Base-by-base conservation (phyloP, 2,888 invertebrate genomes). In the Panopea generosa region DNA sequence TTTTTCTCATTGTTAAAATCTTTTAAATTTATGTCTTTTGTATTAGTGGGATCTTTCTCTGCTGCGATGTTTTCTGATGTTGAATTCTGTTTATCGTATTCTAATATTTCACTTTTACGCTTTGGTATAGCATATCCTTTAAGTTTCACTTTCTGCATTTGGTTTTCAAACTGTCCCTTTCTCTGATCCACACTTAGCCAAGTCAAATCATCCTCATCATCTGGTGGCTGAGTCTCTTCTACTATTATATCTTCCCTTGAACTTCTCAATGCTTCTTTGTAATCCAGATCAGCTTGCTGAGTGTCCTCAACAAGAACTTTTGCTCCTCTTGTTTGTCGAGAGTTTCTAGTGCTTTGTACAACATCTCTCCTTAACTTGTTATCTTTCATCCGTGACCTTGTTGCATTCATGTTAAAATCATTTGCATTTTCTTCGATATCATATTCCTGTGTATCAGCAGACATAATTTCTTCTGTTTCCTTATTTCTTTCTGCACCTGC, bases 221-320 rank as follows among this genome's bases (percentile, higher is more conserved):
- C 66, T 3, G 50, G 26, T 24, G 2, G 7, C 24, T 75, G 69
- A 1, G 66, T 66, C 43, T 69, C 75, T 43, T 26, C 47, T 1
- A 69, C 33, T 16, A 69, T 29, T 20, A 40, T 47, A 9, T 60
- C 61, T n/a, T 22, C 18, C 22, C 61, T 43, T 0, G 47, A 29
- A 24, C 38, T 40, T 4, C 20, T 53, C 20, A 45, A 1, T 22
- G 43, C 55, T 29, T 49, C 49, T 11, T 66, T 26, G 20, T 52
- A 18, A 38, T 65, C 69, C 16, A 49, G 2, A 20, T 63, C 63
- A 22, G 52, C 52, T 11, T 63, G 33, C 38, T 73, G 71, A 0
- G 74, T 74, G 2, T 78, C 77, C 59, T 77, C 70, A 40, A 62
- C 73, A 27, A 70, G 43, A 47, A 77, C 57, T 60, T 52, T 60